Conservation (phyloP, 2,888 invertebrate genomes). For the Amiota mariae region DNA sequence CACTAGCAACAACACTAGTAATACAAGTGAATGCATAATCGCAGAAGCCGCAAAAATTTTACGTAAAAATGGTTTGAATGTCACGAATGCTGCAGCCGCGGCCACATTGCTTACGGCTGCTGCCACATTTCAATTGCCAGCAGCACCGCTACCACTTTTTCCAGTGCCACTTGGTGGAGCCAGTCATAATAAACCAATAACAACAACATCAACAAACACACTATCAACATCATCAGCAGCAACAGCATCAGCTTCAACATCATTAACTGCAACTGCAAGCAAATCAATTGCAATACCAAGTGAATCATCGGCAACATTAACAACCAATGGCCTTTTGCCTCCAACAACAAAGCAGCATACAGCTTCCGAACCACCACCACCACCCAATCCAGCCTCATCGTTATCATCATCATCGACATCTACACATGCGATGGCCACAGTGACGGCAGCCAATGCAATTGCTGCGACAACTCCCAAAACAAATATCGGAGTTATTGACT, state of each 20-base stretch:
- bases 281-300: slow-evolving; percentile 2
- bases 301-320: slow-evolving; percentile 32
- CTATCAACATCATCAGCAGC: slow-evolving; percentile 39
- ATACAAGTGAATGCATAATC: slow-evolving; percentile 59
- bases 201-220: slow-evolving; percentile 34
- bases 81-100: slow-evolving; percentile 57
- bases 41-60: slow-evolving; percentile 67
- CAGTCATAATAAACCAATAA: slow-evolving; percentile 11
- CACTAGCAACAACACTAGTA: slow-evolving; percentile 46
- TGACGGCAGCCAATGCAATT: slow-evolving; percentile 49
- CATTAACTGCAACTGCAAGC: slow-evolving; percentile 18
- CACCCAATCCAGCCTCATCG: slow-evolving; percentile 47
- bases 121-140: slow-evolving; percentile 59
- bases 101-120: slow-evolving; percentile 55
- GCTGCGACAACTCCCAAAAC: slow-evolving; percentile 46
- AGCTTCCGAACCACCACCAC: slow-evolving; percentile 43
- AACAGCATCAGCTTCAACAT: slow-evolving; percentile 29
- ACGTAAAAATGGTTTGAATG: slow-evolving; percentile 69
- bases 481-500: slow-evolving; percentile 62
- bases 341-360: slow-evolving; percentile 42
- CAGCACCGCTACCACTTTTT: slow-evolving; percentile 47
- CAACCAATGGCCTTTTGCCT: slow-evolving; percentile 57
- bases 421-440: slow-evolving; percentile 46
- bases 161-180: slow-evolving; percentile 24
- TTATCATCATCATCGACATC: slow-evolving; percentile 51